Evolutionary conservation across 2,797 vertebrate species (phyloP), one percentile per base, ranked within the genome.

Genomic region (Siniperca obscura): DNA sequence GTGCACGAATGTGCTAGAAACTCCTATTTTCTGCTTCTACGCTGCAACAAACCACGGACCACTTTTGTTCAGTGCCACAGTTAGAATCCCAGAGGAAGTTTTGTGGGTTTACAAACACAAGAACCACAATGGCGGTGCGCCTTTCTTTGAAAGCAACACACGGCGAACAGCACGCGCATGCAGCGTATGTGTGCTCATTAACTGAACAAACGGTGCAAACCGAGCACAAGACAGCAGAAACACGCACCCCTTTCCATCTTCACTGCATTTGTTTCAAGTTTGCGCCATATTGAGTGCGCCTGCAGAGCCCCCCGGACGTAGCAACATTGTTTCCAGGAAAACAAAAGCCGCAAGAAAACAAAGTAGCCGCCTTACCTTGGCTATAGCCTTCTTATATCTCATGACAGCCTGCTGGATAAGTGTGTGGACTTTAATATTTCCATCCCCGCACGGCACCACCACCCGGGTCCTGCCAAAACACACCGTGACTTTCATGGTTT

Each of bases 391-490:
- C 94, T 95, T 96, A 82, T 99, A 99, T 79, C 98, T 95, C 96
- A 98, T 97, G 90, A 95, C 96, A 70, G 98, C 98, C 93, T 99
- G 98, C 94, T 98, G 97, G 92, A 98, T 94, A 80, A 99, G 97
- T 38, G 90, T 93, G 93, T 93, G 96, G 84, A 99, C 97, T 92
- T 96, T 96, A 73, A 98, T 96, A 92, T 96, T 96, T 3, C 98
- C 98, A 76, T 98, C 97, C 21, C 98, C 97, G 89, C 98, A 99
- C 88, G 98, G 98, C 84, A 99, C 98, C 94, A 99, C 98, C 95
- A 99, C 98, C 94, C 97, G 96, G 86, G 98, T 99, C 95, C 97
- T 84, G 17, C 97, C 98, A 81, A 99, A 99, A 87, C 97, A 98
- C 94, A 98, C 97, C 82, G 98, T 99, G 89, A 99, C 98, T 97